These are phyloP conservation scores for Hyles lineata DNA, from an alignment of 2,888 invertebrate species.

Conservation along the genomic window DNA sequence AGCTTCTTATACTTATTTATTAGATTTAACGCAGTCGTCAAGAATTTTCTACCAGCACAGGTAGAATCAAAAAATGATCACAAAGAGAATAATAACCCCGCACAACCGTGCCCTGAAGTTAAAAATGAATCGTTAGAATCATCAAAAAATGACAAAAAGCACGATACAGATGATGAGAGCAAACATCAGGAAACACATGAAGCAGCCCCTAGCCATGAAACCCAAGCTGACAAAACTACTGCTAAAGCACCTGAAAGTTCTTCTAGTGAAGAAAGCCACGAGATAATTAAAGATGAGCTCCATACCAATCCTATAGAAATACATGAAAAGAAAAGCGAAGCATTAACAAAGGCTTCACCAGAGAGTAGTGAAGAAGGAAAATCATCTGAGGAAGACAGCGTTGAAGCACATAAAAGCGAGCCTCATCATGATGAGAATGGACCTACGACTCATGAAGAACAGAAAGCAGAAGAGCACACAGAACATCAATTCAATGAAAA, in stretches of 20 bases:
- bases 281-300: neutral
- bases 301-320: constrained; percentile 13
- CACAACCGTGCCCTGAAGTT: constrained; percentile 54
- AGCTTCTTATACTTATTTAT: constrained; percentile 31
- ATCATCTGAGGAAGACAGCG: neutral
- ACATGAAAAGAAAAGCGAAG: neutral
- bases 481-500: constrained; percentile 3
- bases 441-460: constrained; percentile 36
- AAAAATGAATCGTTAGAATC: constrained; percentile 61
- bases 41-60: constrained; percentile 60
- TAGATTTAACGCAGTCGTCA: constrained; percentile 77
- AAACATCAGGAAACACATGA: constrained; percentile 25
- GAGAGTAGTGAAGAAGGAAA: neutral
- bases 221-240: constrained; percentile 18
- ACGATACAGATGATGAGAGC: constrained; percentile 24
- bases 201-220: neutral
- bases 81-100: constrained; percentile 34
- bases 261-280: neutral
- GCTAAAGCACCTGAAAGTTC: neutral
- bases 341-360: constrained; percentile 12
- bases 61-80: constrained; percentile 41
- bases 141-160: constrained; percentile 32
- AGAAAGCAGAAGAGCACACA: constrained; percentile 33
- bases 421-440: constrained; percentile 32
- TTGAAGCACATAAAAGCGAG: constrained; percentile 31